phyloP scores from a whole-genome alignment of 2,797 vertebrate species.

The Melanotaenia nigrans region DNA sequence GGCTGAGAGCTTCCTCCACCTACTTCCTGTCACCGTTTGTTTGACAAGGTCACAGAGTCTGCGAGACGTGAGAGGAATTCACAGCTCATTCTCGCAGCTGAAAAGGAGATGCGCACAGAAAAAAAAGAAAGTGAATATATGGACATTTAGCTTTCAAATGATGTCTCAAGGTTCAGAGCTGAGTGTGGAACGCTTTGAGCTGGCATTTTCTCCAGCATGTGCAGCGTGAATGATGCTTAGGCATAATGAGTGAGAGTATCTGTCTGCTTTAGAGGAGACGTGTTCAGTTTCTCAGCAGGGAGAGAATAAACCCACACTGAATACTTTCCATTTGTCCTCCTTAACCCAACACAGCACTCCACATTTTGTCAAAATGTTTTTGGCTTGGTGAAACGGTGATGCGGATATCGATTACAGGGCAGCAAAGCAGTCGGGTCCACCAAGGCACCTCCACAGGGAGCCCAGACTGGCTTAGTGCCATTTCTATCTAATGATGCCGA shows the following conservation, averaged over 20 bases:
- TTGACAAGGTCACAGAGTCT: conserved; percentile 32
- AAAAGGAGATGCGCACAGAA: neutral
- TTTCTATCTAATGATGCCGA: conserved; percentile 51
- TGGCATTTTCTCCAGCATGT: conserved; percentile 1
- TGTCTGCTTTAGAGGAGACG: conserved; percentile 12
- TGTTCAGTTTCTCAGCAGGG: conserved; percentile 11
- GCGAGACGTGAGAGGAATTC: conserved; percentile 14
- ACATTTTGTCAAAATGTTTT: conserved; percentile 63
- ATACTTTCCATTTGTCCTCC: conserved; percentile 49
- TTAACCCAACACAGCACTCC: conserved; percentile 54
- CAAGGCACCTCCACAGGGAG: conserved; percentile 58
- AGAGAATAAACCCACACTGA: conserved; percentile 30
- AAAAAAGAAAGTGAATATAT: neutral
- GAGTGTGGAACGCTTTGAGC: neutral
- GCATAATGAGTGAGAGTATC: conserved; percentile 28
- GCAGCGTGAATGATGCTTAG: conserved; percentile 6
- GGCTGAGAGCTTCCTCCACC: conserved; percentile 23
- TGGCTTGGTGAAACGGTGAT: conserved; percentile 53
- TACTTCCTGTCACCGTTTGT: conserved; percentile 9
- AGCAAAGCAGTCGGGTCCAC: conserved; percentile 47
- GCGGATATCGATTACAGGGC: conserved; percentile 59
- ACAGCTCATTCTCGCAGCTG: conserved; percentile 7
- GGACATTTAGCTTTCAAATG: conserved; percentile 1
- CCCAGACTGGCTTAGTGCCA: conserved; percentile 61
- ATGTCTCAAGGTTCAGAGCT: neutral